Conservation (phyloP, 2,888 invertebrate genomes). For the Temnothorax ravouxi region DNA sequence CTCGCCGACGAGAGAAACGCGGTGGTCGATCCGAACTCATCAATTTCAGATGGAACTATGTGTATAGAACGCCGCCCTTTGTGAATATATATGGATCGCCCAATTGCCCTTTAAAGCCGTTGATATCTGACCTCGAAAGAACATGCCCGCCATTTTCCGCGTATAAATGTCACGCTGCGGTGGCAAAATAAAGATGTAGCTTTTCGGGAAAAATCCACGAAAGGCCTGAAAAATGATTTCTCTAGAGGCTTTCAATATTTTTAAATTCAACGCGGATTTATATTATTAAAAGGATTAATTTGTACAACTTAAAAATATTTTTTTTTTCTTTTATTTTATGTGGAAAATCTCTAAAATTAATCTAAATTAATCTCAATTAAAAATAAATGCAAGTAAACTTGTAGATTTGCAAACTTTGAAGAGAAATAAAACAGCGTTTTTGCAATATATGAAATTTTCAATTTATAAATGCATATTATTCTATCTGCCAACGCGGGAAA, state of each 20-base stretch:
- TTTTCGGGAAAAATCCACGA: neutral
- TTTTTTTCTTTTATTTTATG: neutral
- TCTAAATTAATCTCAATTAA: neutral
- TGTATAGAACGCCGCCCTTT: neutral
- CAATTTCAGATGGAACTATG: slow-evolving; percentile 18
- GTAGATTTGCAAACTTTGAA: neutral
- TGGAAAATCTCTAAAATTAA: neutral
- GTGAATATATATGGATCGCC: neutral
- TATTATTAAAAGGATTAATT: neutral
- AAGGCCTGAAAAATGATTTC: neutral
- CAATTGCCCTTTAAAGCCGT: slow-evolving; percentile 21
- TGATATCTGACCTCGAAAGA: slow-evolving; percentile 25
- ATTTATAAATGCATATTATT: neutral
- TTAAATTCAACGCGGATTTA: neutral
- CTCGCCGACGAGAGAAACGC: neutral
- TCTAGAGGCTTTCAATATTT: neutral
- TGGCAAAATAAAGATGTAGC: neutral
- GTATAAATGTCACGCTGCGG: neutral
- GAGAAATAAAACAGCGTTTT: neutral
- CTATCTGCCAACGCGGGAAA: neutral
- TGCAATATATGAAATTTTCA: neutral
- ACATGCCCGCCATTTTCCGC: neutral
- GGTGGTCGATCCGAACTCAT: slow-evolving; percentile 22
- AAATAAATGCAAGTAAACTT: neutral
- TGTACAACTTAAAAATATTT: neutral